Base-by-base conservation (phyloP, 2,888 invertebrate species). In the Heliconius erato region DNA sequence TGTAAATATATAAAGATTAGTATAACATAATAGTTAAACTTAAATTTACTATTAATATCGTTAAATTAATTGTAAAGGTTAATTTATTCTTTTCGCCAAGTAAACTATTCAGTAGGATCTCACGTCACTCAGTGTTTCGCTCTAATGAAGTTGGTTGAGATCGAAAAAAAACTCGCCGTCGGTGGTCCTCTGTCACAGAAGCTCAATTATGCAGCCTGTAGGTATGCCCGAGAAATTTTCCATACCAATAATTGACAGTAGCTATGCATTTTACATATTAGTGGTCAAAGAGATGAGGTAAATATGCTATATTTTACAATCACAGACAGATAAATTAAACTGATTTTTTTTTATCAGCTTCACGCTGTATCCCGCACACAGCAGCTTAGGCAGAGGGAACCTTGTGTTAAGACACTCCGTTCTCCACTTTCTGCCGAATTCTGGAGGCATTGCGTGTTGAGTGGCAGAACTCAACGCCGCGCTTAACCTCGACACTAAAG, bases 111-210 rank as follows among this genome's bases (percentile, higher is more conserved):
- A 88, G 87, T 87, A 87, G 88, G 77, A 81, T 88, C 89, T 86
- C 90, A 90, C 91, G 92, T 91, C 92, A 91, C 89, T 91, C 90
- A 91, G 88, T 88, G 89, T 89, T 89, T 90, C 87, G 87, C 86
- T 87, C 89, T 94, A 94, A 94, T 93, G 94, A 94, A 91, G 91
- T 90, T 89, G 88, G 89, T 88, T 90, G 79, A 83, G 78, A 59
- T 77, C 77, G 63, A 92, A 91, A 94, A 95, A 59, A 95, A 95
- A 95, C 87, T 87, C 94, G 87, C 89, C 91, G 89, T 92, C 91
- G 94, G 95, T 95, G 95, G 95, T 94, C 95, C 84, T 81, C 83
- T 85, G 86, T 85, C 86, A 85, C 85, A 81, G 85, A 79, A 79
- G 74, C 82, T 83, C 83, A 86, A 86, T 87, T 87, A 86, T 82